Percentiles rank a stretch among this genome's conserved stretches.
Evolutionary conservation across 2,797 vertebrate species (phyloP).

Genomic region (Oreochromis grahami): DNA sequence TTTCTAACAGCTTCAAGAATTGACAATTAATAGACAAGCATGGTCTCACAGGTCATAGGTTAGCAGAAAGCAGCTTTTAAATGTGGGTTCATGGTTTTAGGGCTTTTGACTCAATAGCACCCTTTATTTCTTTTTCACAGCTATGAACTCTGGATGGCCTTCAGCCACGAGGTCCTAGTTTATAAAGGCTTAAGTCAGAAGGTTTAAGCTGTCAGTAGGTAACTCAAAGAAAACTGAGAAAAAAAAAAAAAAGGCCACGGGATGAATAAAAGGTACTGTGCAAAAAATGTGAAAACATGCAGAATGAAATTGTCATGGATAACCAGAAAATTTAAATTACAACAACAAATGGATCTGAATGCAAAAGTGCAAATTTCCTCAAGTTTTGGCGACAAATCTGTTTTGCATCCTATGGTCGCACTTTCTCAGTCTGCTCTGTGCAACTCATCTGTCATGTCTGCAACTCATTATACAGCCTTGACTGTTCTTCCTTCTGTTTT

Average conservation of each 20-base stretch:
- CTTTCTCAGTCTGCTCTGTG: neutral
- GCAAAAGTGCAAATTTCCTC: neutral
- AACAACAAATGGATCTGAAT: neutral
- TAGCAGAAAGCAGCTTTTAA: constrained; percentile 67
- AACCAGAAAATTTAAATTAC: neutral
- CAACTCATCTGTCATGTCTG: constrained; percentile 36
- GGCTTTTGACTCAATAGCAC: constrained; percentile 58
- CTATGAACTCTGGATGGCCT: constrained; percentile 69
- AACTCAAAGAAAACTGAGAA: neutral
- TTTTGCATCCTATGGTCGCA: neutral
- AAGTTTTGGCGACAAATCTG: neutral
- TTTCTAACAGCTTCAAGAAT: constrained; percentile 71
- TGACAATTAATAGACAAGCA: constrained; percentile 77
- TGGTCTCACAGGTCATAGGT: constrained; percentile 64
- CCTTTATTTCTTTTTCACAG: constrained; percentile 67
- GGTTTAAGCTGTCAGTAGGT: constrained; percentile 15
- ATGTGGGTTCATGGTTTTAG: constrained; percentile 69
- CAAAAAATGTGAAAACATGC: neutral
- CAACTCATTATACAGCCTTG: constrained; percentile 40
- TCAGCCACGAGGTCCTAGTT: constrained; percentile 46
- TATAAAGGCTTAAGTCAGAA: constrained; percentile 42
- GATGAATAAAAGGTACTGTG: neutral
- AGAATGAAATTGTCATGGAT: neutral
- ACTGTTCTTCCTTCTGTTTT: constrained; percentile 33
- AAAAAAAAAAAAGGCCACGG: neutral